These are phyloP conservation scores for Ips typographus DNA, from an alignment of 1,140 invertebrate species.

Conservation along the genomic window DNA sequence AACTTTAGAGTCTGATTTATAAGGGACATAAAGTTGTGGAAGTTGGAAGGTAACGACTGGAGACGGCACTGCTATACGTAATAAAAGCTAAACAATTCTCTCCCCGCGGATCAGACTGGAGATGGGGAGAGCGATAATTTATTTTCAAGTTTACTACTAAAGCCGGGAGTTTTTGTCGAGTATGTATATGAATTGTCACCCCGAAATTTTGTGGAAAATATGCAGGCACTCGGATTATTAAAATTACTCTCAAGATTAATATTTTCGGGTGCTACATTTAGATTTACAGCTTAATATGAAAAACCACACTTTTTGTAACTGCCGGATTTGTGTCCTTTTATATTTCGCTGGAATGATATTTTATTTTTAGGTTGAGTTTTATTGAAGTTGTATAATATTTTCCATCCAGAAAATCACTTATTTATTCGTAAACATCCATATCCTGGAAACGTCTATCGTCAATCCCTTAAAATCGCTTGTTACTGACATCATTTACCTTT, in stretches of 20 bases:
- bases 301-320: neutral
- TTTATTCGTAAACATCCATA: slow-evolving; percentile 11
- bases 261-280: slow-evolving; percentile 8
- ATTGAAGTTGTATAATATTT: neutral
- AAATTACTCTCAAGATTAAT: slow-evolving; percentile 28
- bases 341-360: too few relatives aligned
- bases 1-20: slow-evolving; percentile 27
- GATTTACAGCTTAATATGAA: neutral
- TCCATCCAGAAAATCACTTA: slow-evolving; percentile 1
- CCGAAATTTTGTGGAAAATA: slow-evolving; percentile 29
- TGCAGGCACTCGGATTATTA: slow-evolving; percentile 25
- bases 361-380: too few relatives aligned
- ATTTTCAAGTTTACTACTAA: slow-evolving; percentile 37
- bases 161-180: slow-evolving; percentile 33
- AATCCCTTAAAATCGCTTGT: slow-evolving; percentile 21
- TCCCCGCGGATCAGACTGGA: slow-evolving; percentile 30
- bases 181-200: slow-evolving; percentile 35
- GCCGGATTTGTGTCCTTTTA: neutral
- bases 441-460: slow-evolving; percentile 8
- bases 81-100: slow-evolving; percentile 35
- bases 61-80: slow-evolving; percentile 32
- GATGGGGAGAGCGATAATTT: slow-evolving; percentile 35
- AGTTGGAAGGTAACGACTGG: slow-evolving; percentile 13
- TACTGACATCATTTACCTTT: slow-evolving; percentile 29
- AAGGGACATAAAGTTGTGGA: slow-evolving; percentile 17